Evolutionary conservation across 2,797 vertebrate genomes (phyloP).

Genomic region (Melanotaenia parkinsoni): DNA sequence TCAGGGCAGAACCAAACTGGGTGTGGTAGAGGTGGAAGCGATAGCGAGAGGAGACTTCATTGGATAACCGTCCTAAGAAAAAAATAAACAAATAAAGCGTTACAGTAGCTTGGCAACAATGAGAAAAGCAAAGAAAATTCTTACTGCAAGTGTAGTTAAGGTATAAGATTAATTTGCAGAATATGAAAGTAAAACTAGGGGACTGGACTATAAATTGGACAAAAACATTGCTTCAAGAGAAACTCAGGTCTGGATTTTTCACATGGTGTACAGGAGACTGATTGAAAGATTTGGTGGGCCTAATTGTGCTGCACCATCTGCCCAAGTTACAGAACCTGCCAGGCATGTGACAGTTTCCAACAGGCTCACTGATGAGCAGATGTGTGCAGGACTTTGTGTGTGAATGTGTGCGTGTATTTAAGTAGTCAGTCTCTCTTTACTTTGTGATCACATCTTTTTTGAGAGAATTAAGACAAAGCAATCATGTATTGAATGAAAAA

Average conservation of each 20-base stretch:
- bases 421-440: slow-evolving; percentile 52
- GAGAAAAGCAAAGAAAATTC: slow-evolving; percentile 15
- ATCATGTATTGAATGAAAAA: slow-evolving; percentile 27
- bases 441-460: slow-evolving; percentile 53
- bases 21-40: slow-evolving; percentile 2
- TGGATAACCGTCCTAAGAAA: not conserved
- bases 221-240: slow-evolving; percentile 37
- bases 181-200: slow-evolving; percentile 17
- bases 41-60: slow-evolving; percentile 2
- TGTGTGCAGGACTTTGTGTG: slow-evolving; percentile 63
- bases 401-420: slow-evolving; percentile 14
- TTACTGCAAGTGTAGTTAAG: slow-evolving; percentile 1
- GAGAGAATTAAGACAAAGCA: slow-evolving; percentile 52
- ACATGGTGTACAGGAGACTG: slow-evolving; percentile 62
- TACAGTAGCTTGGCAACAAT: slow-evolving; percentile 11
- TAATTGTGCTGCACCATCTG: slow-evolving; percentile 89
- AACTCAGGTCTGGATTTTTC: slow-evolving; percentile 52
- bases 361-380: slow-evolving; percentile 77
- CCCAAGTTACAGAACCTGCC: slow-evolving; percentile 79
- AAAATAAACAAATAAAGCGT: slow-evolving; percentile 1
- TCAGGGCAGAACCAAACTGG: slow-evolving; percentile 25
- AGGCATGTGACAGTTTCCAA: slow-evolving; percentile 77
- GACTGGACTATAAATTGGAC: slow-evolving; percentile 21
- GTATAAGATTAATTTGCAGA: slow-evolving; percentile 6
- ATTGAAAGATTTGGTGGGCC: slow-evolving; percentile 81